Evolutionary conservation across 1,140 invertebrate genomes (phyloP), one percentile per base, ranked within the genome.

Genomic region (Sycophaga agraensis): DNA sequence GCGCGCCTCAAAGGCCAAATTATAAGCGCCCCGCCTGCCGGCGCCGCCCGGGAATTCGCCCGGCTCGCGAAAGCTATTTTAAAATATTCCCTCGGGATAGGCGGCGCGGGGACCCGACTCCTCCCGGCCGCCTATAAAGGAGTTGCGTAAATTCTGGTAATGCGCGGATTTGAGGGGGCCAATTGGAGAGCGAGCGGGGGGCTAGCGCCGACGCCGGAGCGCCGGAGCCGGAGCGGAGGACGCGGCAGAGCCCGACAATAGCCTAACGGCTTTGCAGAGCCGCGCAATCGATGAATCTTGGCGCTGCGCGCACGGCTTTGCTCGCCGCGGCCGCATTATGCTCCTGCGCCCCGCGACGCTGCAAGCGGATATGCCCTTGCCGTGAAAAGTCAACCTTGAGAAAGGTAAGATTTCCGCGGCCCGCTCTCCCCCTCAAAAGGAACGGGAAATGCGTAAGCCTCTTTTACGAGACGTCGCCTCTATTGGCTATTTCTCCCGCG

Each of bases 231-330:
- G n/a, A n/a, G n/a, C n/a, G n/a, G n/a, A n/a, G n/a, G n/a, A n/a
- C n/a, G n/a, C n/a, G n/a, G n/a, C n/a, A n/a, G 42, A 59, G 49
- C 42, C 42, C 45, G 24, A 59, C 56, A 59, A 59, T 50, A 34
- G 46, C 17, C 45, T 49, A 59, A 42, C 56, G 50, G 56, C 46
- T 40, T 28, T n/a, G 22, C 46, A 39, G 28, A 39, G 35, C 46
- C 17, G 24, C 14, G 55, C 56, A 42, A 59, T 50, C 46, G 45
- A 59, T 31, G 46, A 50, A 59, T 59, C n/a, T n/a, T n/a, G n/a
- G n/a, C n/a, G n/a, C n/a, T n/a, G n/a, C n/a, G n/a, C n/a, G n/a
- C n/a, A n/a, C n/a, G n/a, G n/a, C n/a, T 28, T 40, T 50, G 28
- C 56, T 39, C 22, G 26, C 19, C 19, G 35, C 40, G 46, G 22